Evolutionary conservation across 2,888 invertebrate species (phyloP), one percentile per base, ranked within the genome.

Genomic region (Heliconius erato): DNA sequence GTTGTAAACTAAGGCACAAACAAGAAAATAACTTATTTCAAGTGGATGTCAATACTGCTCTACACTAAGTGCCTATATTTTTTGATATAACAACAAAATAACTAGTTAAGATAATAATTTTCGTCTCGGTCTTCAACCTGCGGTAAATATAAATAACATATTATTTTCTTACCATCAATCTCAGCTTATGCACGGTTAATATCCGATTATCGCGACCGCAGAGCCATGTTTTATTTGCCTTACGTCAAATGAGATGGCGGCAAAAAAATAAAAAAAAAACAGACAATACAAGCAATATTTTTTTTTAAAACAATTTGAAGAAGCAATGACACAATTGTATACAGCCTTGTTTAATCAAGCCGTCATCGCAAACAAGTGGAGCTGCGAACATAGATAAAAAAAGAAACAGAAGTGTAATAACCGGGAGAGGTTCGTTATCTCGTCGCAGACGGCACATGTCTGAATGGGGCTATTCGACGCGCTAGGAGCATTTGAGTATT

Each of bases 341-440:
- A 80, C 80, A 71, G 76, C 35, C 80, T 77, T 83, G 84, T 86
- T 85, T 86, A 86, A 87, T 86, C 85, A 86, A 87, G 82, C 82
- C 69, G 79, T 80, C 84, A 85, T 82, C 83, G 84, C 84, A 82
- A 79, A 81, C 82, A 83, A 84, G 83, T 85, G 82, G 81, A 85
- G 81, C 82, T 85, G 84, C 81, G 85, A 83, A 85, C 82, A 81
- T 80, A 83, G 83, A 85, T 82, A 86, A 84, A 85, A 84, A 79
- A 82, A 79, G 72, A 81, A 91, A 89, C 87, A 88, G 87, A 89
- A 88, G 90, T 89, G 90, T 91, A 94, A 94, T 95, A 94, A 93
- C 90, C 90, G 91, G 90, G 92, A 93, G 91, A 92, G 95, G 91
- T 92, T 93, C 92, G 92, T 94, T 95, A 95, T 94, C 92, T 92